A percentile compares a stretch with the other conserved stretches of the same genome.
Conservation (phyloP, 92 coral and sea anemone genomes). For the Phenganax stokvisi region DNA sequence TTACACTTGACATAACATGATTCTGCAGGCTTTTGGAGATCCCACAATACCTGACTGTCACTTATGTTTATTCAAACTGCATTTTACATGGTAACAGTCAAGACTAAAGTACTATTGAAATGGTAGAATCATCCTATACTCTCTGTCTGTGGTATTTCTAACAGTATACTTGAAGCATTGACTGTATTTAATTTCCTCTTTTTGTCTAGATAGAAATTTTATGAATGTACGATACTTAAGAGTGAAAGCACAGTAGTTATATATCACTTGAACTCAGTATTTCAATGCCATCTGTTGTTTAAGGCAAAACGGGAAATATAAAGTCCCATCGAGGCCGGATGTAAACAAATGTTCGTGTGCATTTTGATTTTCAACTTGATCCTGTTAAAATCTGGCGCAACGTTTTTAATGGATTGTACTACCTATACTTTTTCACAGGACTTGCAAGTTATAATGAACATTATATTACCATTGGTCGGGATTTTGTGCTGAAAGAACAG, state of each 20-base stretch:
- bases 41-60: slow-evolving; percentile 12
- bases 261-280: neutral
- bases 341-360: slow-evolving; percentile 4
- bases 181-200: slow-evolving; percentile 7
- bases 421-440: too few species aligned
- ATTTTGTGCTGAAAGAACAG: neutral
- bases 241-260: neutral
- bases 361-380: neutral
- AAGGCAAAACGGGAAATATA: slow-evolving; percentile 1
- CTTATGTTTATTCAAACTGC: neutral
- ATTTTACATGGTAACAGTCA: neutral
- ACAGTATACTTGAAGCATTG: neutral
- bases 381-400: too few species aligned
- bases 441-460: too few species aligned
- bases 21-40: neutral
- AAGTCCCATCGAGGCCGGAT: neutral
- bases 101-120: slow-evolving; percentile 8
- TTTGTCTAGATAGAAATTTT: neutral
- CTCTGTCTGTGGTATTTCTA: slow-evolving; percentile 1
- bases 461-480: too few species aligned
- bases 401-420: too few species aligned
- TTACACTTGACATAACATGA: neutral
- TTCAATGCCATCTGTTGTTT: neutral
- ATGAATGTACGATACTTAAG: slow-evolving; percentile 2
- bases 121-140: neutral